These are phyloP conservation scores for Lithophane socia DNA, from an alignment of 2,888 invertebrate species.

Conservation along the genomic window DNA sequence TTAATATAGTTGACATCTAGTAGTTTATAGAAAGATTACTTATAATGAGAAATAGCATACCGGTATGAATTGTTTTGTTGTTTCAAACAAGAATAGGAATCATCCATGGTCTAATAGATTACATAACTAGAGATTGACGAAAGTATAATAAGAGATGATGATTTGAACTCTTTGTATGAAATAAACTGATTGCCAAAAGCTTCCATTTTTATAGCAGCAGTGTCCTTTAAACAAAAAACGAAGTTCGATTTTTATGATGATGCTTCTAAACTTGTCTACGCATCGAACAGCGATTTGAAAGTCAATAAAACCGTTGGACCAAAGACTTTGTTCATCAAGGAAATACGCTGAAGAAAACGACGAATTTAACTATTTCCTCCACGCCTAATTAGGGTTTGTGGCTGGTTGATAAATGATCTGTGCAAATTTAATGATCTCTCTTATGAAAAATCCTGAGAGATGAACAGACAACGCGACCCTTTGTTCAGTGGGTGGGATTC, in stretches of 20 bases:
- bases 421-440: conserved; percentile 70
- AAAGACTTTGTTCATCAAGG: conserved; percentile 27
- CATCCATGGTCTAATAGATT: background rate
- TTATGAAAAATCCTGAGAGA: conserved; percentile 62
- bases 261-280: conserved; percentile 37
- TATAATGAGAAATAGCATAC: background rate
- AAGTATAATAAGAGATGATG: background rate
- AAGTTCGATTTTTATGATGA: conserved; percentile 47
- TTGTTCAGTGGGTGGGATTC: conserved; percentile 49
- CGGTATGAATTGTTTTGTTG: background rate
- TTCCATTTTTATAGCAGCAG: background rate
- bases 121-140: background rate
- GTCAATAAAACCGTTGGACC: conserved; percentile 53
- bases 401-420: conserved; percentile 69
- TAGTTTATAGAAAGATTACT: too few species aligned
- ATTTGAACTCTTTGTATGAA: background rate
- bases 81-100: background rate
- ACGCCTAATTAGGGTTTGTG: conserved; percentile 62
- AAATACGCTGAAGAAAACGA: conserved; percentile 41
- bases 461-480: conserved; percentile 60
- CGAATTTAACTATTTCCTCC: conserved; percentile 59
- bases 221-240: conserved; percentile 6
- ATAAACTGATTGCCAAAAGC: background rate
- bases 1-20: background rate
- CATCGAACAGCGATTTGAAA: conserved; percentile 40